Evolutionary conservation across 2,888 invertebrate species (phyloP).

Genomic region (Andrena fulva): DNA sequence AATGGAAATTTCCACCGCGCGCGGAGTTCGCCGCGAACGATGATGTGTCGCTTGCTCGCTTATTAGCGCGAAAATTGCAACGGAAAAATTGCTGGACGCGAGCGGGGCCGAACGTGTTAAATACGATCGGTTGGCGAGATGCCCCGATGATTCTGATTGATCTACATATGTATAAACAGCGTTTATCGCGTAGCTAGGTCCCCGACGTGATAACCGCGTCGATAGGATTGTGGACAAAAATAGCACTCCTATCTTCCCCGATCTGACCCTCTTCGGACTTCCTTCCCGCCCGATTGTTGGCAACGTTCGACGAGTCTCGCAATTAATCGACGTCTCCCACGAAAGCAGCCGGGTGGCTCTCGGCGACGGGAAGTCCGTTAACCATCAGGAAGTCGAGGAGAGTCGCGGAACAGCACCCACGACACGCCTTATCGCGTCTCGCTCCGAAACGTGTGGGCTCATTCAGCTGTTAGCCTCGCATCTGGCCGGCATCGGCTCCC

Average conservation of each 20-base stretch:
- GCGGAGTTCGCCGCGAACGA: constrained; percentile 60
- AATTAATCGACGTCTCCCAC: background rate
- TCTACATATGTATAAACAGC: background rate
- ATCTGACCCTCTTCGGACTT: background rate
- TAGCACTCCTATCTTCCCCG: background rate
- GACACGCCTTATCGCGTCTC: constrained; percentile 34
- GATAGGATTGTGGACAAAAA: background rate
- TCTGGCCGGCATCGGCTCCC: constrained; percentile 29
- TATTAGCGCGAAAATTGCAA: constrained; percentile 75
- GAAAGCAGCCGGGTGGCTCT: background rate
- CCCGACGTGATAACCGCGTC: background rate
- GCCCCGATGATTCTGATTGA: background rate
- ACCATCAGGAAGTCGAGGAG: background rate
- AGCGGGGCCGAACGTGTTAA: background rate
- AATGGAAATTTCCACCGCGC: constrained; percentile 81
- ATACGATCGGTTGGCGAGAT: background rate
- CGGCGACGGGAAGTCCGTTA: constrained; percentile 27
- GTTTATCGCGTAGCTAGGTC: background rate
- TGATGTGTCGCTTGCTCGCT: constrained; percentile 73
- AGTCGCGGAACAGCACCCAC: constrained; percentile 42
- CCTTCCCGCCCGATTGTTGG: background rate
- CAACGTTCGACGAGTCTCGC: background rate
- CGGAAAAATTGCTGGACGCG: constrained; percentile 53
- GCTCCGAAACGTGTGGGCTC: constrained; percentile 25
- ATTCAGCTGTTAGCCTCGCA: constrained; percentile 34